Evolutionary conservation across 2,888 invertebrate genomes (phyloP), one percentile per base, ranked within the genome.

Genomic region (Apotomis capreana): DNA sequence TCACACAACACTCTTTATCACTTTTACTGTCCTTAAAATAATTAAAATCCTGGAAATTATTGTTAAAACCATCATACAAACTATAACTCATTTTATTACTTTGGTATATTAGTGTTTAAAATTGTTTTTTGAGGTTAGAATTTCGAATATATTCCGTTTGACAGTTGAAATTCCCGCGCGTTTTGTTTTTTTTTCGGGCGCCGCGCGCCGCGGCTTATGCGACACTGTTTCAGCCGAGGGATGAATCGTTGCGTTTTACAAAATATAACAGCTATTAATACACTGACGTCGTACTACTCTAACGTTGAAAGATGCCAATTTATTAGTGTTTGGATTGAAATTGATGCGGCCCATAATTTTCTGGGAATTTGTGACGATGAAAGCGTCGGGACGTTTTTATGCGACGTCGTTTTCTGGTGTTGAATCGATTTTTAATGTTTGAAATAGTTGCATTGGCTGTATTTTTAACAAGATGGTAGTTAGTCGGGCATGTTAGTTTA

Each of bases 311-410:
- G 91, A 91, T 85, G 89, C 90, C 91, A 92, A 93, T 92, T 93
- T 93, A 93, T 92, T 91, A 89, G 83, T 91, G 91, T 92, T 92
- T 93, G 85, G 86, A 92, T 92, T 90, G 89, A 91, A 92, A 93
- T 91, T 90, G 92, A 93, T 92, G 92, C 90, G 80, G 83, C 84
- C 87, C 81, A 92, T 93, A 92, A 90, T 90, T 93, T 88, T 86
- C 86, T 84, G 83, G 84, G 88, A 90, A 90, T 93, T 91, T 90
- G 91, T 89, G 83, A 81, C 89, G 90, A 78, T 89, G 92, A 92
- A 90, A 92, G 89, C 87, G 81, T 76, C 76, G 75, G 64, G 88
- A 90, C 89, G 76, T 88, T 90, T 90, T 89, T 90, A 89, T 88
- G 80, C 75, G 65, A 76, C 78, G 87, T 89, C 86, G 86, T 87